These are phyloP conservation scores for Rhopalosiphum maidis DNA, from an alignment of 1,140 invertebrate species.

Conservation along the genomic window DNA sequence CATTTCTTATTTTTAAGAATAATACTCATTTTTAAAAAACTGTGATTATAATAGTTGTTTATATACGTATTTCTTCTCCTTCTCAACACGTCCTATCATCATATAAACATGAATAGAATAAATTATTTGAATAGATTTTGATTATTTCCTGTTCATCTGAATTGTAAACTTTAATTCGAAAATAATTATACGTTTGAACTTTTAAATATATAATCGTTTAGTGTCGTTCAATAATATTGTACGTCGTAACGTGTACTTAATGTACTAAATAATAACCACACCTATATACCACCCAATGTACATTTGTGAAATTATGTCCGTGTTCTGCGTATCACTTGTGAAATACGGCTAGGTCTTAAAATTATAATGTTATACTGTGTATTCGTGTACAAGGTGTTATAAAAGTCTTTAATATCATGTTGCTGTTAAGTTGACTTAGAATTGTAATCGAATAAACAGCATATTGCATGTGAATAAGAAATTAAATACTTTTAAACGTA, in stretches of 20 bases:
- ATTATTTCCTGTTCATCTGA: neutral
- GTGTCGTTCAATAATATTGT: neutral
- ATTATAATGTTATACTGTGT: neutral
- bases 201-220: neutral
- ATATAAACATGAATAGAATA: neutral
- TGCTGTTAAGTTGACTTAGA: neutral
- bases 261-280: neutral
- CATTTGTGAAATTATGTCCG: neutral
- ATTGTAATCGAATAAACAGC: neutral
- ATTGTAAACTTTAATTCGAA: neutral
- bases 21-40: too few relatives aligned
- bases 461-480: neutral
- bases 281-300: neutral
- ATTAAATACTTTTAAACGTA: neutral
- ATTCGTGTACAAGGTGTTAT: neutral
- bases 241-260: neutral
- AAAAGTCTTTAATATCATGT: neutral
- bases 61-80: neutral
- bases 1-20: neutral
- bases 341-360: conserved; percentile 1
- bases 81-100: neutral
- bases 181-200: neutral
- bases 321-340: neutral
- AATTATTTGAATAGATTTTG: neutral
- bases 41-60: too few relatives aligned